Conservation (phyloP, 2,113 vertebrate species). For the Thalassarche chlororhynchos region DNA sequence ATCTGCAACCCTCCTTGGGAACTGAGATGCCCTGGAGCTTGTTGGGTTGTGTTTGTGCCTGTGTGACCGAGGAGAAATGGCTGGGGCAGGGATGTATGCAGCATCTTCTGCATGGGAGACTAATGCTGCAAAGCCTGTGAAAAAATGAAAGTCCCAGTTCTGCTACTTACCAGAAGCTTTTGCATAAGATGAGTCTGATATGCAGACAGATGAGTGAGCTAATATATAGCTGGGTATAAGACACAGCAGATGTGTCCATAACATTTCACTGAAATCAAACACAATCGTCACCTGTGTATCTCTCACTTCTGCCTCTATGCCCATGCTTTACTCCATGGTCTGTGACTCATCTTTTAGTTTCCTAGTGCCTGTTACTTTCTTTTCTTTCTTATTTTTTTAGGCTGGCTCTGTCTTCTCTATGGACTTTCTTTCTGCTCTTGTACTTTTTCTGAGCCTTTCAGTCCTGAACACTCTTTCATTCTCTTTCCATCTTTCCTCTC, state of each 20-base stretch:
- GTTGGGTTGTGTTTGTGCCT: not conserved
- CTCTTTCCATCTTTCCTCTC: not conserved
- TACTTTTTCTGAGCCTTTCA: not conserved
- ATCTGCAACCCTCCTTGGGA: not conserved
- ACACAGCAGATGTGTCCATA: not conserved
- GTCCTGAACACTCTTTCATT: not conserved
- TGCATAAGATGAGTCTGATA: not conserved
- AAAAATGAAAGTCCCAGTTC: not conserved
- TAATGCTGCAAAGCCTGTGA: not conserved
- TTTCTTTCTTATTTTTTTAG: not conserved
- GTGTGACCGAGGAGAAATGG: not conserved
- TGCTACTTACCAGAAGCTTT: not conserved
- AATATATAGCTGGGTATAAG: not conserved
- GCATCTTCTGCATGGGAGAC: not conserved
- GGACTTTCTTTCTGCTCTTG: not conserved
- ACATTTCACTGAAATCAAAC: not conserved
- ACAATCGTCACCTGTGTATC: not conserved
- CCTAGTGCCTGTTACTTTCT: not conserved
- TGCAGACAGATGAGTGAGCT: not conserved
- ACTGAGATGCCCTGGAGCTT: not conserved
- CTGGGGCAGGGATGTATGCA: not conserved
- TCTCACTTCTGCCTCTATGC: not conserved
- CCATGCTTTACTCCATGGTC: not conserved
- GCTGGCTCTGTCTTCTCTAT: not conserved
- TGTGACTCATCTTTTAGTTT: not conserved